Base-by-base conservation (phyloP, 2,113 vertebrate species). In the Plestiodon gilberti region DNA sequence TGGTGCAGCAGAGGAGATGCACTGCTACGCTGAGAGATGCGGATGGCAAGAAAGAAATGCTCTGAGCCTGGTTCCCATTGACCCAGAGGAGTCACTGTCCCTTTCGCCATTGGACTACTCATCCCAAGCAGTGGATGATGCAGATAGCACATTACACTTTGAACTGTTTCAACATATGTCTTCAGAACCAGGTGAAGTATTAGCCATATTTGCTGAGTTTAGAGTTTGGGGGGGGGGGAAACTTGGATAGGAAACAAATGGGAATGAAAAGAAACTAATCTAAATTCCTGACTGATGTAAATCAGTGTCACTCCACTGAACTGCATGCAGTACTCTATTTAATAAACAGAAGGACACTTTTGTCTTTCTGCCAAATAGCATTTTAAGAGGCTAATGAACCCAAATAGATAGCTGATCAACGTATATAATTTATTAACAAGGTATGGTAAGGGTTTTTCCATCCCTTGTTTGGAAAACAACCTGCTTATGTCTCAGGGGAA, bases 371-470 rank as follows among this genome's bases (percentile, higher is more conserved):
- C 65, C 84, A 86, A 71, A 80, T 79, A 86, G 65, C 52, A 80
- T 80, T 80, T 86, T 86, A 80, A 86, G 65, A 48, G 55, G 65
- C 84, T 86, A 80, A 80, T 73, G 67, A 80, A 79, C 55, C 65
- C 38, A 79, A 86, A 79, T 77, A 80, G 65, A 86, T 73, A 61
- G 80, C 77, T 62, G 71, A 86, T 86, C 77, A 86, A 80, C 80
- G 67, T n/a, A 79, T 80, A 80, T 80, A 86, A 86, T 71, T 86
- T 86, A 86, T 80, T 86, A 80, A 73, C 17, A 80, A 33, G 30
- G n/a, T n/a, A n/a, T n/a, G n/a, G 52, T 79, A 86, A 79, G 71
- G 28, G 10, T 25, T 70, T 71, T 61, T 71, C 84, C 52, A 71
- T 80, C 80, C 28, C 52, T 62, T 43, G 55, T 55, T 73, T 79